Evolutionary conservation across 2,888 invertebrate genomes (phyloP).

Genomic region (Mesodorylaimus sp.): DNA sequence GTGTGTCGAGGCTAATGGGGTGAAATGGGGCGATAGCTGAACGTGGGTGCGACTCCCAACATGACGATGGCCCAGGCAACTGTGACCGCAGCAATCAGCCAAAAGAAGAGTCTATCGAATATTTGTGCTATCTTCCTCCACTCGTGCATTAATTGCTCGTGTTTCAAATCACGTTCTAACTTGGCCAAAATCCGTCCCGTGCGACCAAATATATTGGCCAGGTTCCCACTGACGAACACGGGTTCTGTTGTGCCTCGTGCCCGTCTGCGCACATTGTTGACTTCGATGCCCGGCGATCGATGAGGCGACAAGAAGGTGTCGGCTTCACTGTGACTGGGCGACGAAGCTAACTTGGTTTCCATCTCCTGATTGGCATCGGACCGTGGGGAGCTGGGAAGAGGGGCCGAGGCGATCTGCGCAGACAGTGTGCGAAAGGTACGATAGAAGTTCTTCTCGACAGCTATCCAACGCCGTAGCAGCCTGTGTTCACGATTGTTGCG

Average conservation of each 20-base stretch:
- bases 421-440: background rate
- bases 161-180: background rate
- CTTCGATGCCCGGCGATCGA: too few species aligned
- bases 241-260: background rate
- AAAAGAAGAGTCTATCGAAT: conserved; percentile 19
- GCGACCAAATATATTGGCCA: background rate
- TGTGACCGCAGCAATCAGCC: conserved; percentile 14
- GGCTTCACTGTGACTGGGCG: background rate
- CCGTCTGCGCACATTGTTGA: background rate
- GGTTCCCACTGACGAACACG: background rate
- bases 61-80: conserved; percentile 11
- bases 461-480: background rate
- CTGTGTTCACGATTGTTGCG: background rate
- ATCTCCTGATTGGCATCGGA: background rate
- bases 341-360: background rate
- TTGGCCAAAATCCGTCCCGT: background rate
- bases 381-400: too few species aligned
- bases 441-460: background rate
- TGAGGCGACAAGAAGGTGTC: too few species aligned
- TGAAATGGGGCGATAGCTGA: too few species aligned
- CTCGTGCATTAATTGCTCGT: conserved; percentile 13
- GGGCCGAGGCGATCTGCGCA: background rate
- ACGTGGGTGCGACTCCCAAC: conserved; percentile 14
- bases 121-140: conserved; percentile 17
- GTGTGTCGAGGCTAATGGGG: too few species aligned